These are phyloP conservation scores for Eunapius fragilis DNA, from an alignment of 37 sponge, comb jelly and placozoan species.

Conservation along the genomic window DNA sequence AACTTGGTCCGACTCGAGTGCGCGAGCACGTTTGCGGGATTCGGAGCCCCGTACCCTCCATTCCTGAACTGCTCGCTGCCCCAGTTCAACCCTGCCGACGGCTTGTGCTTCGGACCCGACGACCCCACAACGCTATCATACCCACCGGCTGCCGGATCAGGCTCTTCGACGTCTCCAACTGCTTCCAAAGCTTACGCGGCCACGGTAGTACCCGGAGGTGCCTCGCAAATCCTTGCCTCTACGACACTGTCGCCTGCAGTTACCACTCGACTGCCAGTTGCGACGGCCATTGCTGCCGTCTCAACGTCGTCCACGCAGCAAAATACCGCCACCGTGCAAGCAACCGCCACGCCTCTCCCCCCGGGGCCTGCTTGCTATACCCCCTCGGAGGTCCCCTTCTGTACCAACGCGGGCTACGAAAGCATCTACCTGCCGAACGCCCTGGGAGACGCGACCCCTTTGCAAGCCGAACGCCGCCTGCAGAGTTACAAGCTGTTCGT, in stretches of 20 bases:
- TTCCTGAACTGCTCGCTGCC: slow-evolving; percentile 20
- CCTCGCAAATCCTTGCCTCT: no score
- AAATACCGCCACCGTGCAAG: no score
- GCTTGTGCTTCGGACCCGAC: background rate
- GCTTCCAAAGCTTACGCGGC: no score
- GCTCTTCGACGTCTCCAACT: background rate
- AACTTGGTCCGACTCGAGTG: slow-evolving; percentile 5
- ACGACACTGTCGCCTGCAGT: no score
- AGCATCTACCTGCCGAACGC: slow-evolving; percentile 11
- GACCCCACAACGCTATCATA: background rate
- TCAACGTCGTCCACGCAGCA: no score
- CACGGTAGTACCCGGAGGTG: no score
- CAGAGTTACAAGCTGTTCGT: background rate
- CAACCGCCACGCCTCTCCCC: no score
- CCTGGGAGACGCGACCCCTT: background rate
- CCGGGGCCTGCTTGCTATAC: background rate
- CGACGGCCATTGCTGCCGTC: no score
- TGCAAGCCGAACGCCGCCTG: background rate
- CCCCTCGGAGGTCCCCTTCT: background rate
- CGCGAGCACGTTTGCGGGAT: background rate
- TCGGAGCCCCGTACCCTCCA: background rate
- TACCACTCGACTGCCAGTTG: no score
- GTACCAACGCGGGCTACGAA: slow-evolving; percentile 4
- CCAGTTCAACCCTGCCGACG: background rate
- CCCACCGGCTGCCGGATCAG: background rate